Evolutionary conservation across 2,113 vertebrate genomes (phyloP), one percentile per base, ranked within the genome.

Genomic region (Anolis sagrei): DNA sequence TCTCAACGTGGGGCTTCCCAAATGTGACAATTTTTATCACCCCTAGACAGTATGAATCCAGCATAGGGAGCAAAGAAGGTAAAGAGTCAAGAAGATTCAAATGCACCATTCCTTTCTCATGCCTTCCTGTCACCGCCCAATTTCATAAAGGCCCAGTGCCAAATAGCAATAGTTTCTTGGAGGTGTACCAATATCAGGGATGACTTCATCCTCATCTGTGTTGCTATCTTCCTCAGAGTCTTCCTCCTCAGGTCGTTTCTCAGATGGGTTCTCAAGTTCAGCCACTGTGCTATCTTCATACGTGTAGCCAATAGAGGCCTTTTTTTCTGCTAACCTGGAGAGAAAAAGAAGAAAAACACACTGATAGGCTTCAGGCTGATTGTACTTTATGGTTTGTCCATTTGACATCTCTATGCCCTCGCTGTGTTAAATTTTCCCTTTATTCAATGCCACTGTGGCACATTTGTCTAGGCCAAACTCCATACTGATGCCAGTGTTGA

Each of bases 201-300:
- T 99, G 90, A 97, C 97, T 87, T 98, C 98, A 1, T 99, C 98
- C 92, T 98, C 98, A 0, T 99, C 98, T 0, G 97, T 98, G 92
- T 99, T 98, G 90, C 97, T 98, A 88, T 98, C 98, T 25, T 97
- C 96, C 92, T 99, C 98, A 0, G 98, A 98, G 25, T 99, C 97
- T 0, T 98, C 98, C 34, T 98, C 98, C 1, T 98, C 98, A 0
- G 95, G 94, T 0, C 93, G 78, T 7, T 98, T 98, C 72, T 99
- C 98, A 0, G 95, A 87, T 23, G 89, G 94, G 4, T 95, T 96
- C 1, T 98, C 97, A 0, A 97, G 94, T 89, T 99, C 97, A 0
- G 97, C 94, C 92, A 98, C 97, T 0, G 98, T 98, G 94, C 98
- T 99, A 94, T 99, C 98, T 88, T 99, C 98, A 0, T 99, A 99